Evolutionary conservation across 2,888 invertebrate species (phyloP), one percentile per base, ranked within the genome.

Genomic region (Orchesellides sinensis): DNA sequence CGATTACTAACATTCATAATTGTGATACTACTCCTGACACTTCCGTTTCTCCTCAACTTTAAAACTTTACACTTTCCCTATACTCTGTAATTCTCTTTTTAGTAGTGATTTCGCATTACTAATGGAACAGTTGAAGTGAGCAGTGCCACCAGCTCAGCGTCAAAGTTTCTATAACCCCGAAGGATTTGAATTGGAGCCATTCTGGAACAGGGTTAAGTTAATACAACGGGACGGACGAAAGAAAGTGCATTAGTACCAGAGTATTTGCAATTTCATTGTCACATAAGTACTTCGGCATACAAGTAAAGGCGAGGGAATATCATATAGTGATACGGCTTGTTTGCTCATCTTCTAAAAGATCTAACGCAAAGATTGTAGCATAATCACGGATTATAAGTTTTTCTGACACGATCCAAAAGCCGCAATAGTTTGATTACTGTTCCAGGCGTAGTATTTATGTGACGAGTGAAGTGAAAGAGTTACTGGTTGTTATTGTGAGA

Each of bases 1-100:
- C 84, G 84, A 86, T 86, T 85, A 84, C 83, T 83, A 84, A 87
- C 86, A 87, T 85, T 87, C 86, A 86, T 87, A 86, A 87, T 86
- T 86, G 85, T 86, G 86, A 87, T 85, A 85, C 86, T 86, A 80
- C 83, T 81, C 81, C 63, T 69, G 73, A 68, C 81, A 69, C 74
- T 75, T 80, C 70, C 75, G 80, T 63, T 72, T 66, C 63, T 74
- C 66, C 54, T 75, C 66, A 25, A 56, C 80, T 54, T 63, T 1
- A 72, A 72, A 45, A 56, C 47, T 56, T 45, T 56, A 61, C 23
- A 69, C 52, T 59, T 78, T 78, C 65, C 69, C 68, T 72, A 47
- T 40, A 40, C 40, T 40, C 40, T 65, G 45, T 49, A 23, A 23
- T 49, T 8, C 61, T 61, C 10, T 4, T 14, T 54, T 54, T 61